Evolutionary conservation across 2,888 invertebrate genomes (phyloP).

Genomic region (Argyresthia albistria): DNA sequence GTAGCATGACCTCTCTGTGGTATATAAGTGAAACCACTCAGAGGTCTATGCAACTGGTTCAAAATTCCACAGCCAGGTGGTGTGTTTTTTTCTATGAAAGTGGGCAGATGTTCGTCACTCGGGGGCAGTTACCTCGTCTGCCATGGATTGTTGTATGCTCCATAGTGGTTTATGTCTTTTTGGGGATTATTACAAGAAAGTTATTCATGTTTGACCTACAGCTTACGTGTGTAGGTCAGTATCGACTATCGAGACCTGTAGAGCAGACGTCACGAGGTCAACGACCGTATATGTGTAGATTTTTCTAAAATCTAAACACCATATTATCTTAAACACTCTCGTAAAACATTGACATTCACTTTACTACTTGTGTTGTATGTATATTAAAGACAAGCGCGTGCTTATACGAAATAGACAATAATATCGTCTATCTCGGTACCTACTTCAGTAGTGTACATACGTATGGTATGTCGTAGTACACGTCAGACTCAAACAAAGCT

Average conservation of each 20-base stretch:
- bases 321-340: too few relatives aligned
- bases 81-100: slow-evolving; percentile 21
- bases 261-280: neutral
- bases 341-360: too few relatives aligned
- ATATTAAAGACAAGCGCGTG: neutral
- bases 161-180: neutral
- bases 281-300: too few relatives aligned
- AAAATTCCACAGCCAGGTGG: slow-evolving; percentile 20
- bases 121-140: slow-evolving; percentile 29
- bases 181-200: too few relatives aligned
- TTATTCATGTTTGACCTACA: too few relatives aligned
- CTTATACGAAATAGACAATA: too few relatives aligned
- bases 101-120: slow-evolving; percentile 27
- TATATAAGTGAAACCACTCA: neutral
- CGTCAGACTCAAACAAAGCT: too few relatives aligned
- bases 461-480: too few relatives aligned
- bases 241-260: neutral
- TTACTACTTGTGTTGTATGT: neutral
- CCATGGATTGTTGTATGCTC: neutral
- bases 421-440: too few relatives aligned
- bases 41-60: neutral
- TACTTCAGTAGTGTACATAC: too few relatives aligned
- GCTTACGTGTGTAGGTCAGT: neutral
- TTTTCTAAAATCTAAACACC: too few relatives aligned
- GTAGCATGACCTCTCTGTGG: neutral